Base-by-base conservation (phyloP, 2,888 invertebrate genomes). In the Orthonychiurus folsomi region DNA sequence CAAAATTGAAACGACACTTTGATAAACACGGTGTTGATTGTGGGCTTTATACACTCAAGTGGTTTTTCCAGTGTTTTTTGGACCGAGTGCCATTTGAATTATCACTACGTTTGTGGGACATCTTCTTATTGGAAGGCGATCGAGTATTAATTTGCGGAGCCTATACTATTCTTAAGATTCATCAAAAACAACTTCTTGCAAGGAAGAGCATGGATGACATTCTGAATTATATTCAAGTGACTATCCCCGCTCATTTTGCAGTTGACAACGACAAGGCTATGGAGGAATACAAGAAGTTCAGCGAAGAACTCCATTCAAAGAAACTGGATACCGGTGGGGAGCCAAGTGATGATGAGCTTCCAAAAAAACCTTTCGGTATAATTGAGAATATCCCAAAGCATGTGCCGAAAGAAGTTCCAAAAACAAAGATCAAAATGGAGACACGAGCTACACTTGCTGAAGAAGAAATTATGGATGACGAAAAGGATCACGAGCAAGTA, bases 11-110 rank as follows among this genome's bases (percentile, higher is more conserved):
- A 78, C 89, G 89, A 73, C 96, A 97, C 79, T 86, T 99, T 75
- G 93, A 96, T 76, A 88, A 88, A 76, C 89, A 93, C 78, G 93
- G 93, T 73, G 87, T 99, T 71, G 94, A 93, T 78, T 88, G 95
- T 50, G 92, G 93, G 76, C 83, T 97, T 59, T 99, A 99, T 79
- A 93, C 96, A 47, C 84, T 99, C 53, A 99, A 99, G 78, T 99
- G 97, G 97, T 99, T 95, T 81, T 94, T 99, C 80, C 97, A 99
- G 75, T 96, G 97, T 78, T 99, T 99, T 79, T 87, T 99, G 73
- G 99, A 99, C 80, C 84, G 97, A 78, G 94, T 70, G 53, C 66
- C 70, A 56, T 69, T 62, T 57, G 67, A 69, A 62, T 50, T 70
- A 26, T 66, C 64, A 18, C 82, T 97, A 73, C 84, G 99, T 74